Evolutionary conservation across 2,888 invertebrate genomes (phyloP), one percentile per base, ranked within the genome.

Genomic region (Himalopsyche tibetana): DNA sequence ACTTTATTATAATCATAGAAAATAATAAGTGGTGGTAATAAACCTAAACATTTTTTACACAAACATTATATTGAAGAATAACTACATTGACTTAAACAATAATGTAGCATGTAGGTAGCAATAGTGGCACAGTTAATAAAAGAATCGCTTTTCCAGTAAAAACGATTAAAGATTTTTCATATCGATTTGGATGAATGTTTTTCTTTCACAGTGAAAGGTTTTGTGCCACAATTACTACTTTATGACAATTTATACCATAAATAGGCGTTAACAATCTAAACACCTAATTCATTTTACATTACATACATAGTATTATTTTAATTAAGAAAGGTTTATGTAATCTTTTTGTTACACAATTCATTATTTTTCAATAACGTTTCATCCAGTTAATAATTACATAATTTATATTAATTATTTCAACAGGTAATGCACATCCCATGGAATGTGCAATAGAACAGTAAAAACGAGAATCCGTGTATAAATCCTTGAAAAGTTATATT

Each of bases 51-150:
- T 0, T 28, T 74, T 74, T 74, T 74, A 63, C 63, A 63, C 63
- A 63, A 63, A 6, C 1, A 36, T 74, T 3, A 51, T 12, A 36
- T 15, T 74, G 36, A 74, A 38, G 38, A 74, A 74, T 74, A 36
- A 74, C 19, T 74, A 74, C 74, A 74, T 74, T 74, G 74, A 74
- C 74, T 74, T 74, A 74, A 36, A 74, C 12, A 74, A 74, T 74
- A 74, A 38, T 74, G 28, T 45, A 9, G 45, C 45, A 51, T 15
- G 12, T 51, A 4, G 11, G 51, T 51, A 51, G 51, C 51, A 51
- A 15, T 51, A 15, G 51, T 51, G 51, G 15, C 51, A 51, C 51
- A 51, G 15, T 8, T 51, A 15, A 51, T 15, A 51, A 51, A 51
- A 51, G 12, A 51, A 15, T 5, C 51, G 15, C 12, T 51, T 15